phyloP scores from a whole-genome alignment of 2,113 vertebrate genomes.

The Ceyx melanurus region DNA sequence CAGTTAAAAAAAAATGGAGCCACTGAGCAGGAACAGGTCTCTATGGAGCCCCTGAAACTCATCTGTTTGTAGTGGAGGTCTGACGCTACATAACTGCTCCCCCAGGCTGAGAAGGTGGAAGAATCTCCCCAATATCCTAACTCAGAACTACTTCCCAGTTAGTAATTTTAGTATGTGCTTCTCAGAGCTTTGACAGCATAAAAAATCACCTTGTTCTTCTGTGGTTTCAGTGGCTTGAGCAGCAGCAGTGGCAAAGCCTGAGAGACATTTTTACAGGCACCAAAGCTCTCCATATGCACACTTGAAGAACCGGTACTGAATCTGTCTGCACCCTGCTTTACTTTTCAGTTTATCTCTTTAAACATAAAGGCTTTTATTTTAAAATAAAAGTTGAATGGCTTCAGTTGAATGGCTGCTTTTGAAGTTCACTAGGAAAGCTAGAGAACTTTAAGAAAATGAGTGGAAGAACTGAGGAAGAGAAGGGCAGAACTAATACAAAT shows the following conservation, averaged over 20 bases:
- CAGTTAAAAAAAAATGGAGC: not conserved
- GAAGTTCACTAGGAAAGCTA: not conserved
- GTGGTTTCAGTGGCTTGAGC: not conserved
- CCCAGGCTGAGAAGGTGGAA: not conserved
- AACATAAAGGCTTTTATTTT: not conserved
- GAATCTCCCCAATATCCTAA: not conserved
- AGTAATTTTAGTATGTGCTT: not conserved
- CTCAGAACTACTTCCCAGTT: not conserved
- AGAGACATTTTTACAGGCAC: not conserved
- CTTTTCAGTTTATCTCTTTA: not conserved
- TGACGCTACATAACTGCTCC: rapidly evolving
- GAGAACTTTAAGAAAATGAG: not conserved
- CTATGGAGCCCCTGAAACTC: not conserved
- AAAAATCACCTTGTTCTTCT: not conserved
- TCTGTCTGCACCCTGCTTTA: not conserved
- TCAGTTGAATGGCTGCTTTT: not conserved
- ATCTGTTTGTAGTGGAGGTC: not conserved
- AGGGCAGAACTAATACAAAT: not conserved
- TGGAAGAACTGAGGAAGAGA: constrained; percentile 8
- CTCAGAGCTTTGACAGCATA: not conserved
- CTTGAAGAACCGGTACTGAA: not conserved
- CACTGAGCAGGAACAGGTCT: not conserved
- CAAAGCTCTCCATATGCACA: not conserved
- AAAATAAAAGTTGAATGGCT: not conserved
- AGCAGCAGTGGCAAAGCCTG: not conserved